Evolutionary conservation across 1,140 invertebrate species (phyloP), one percentile per base, ranked within the genome.

Genomic region (Eciton burchellii): DNA sequence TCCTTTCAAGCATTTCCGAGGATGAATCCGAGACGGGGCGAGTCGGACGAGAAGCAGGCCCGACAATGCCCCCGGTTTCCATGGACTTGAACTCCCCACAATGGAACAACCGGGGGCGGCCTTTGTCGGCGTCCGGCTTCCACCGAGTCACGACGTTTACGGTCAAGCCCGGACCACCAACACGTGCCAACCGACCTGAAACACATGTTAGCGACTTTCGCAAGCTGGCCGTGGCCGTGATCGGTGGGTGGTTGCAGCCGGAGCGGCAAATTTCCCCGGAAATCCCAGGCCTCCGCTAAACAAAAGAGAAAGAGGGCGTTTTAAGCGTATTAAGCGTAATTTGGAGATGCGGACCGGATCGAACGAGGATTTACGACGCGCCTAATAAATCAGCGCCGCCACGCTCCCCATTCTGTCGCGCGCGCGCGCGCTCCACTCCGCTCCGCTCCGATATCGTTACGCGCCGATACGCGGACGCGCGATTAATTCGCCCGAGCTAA

Each of bases 111-210:
- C 71, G 56, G 76, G 74, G 82, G 81, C 82, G 88, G 76, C 81
- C 92, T 93, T 93, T 93, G 92, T 93, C 92, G 92, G 91, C 91
- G 76, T 83, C 82, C 77, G 60, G 19, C 71, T 73, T 66, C 81
- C 71, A 71, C 63, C 77, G 72, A 86, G 87, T 86, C 83, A 84
- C 84, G 65, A 60, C 74, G 83, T 85, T 86, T 83, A 85, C 83
- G 79, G 83, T 83, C 77, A 63, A 68, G 21, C 41, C n/a, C 60
- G 86, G 92, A 92, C 92, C 92, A 92, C 92, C 92, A 91, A 90
- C 91, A 92, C 91, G 91, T 92, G 90, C 68, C 81, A 65, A 77
- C 74, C 49, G 81, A 86, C 83, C 77, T 68, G 79, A 72, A 90
- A 90, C 91, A 91, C 77, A 90, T 91, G 90, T 90, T 91, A 49